Evolutionary conservation across 2,888 invertebrate species (phyloP), one percentile per base, ranked within the genome.

Genomic region (Amorpha juglandis): DNA sequence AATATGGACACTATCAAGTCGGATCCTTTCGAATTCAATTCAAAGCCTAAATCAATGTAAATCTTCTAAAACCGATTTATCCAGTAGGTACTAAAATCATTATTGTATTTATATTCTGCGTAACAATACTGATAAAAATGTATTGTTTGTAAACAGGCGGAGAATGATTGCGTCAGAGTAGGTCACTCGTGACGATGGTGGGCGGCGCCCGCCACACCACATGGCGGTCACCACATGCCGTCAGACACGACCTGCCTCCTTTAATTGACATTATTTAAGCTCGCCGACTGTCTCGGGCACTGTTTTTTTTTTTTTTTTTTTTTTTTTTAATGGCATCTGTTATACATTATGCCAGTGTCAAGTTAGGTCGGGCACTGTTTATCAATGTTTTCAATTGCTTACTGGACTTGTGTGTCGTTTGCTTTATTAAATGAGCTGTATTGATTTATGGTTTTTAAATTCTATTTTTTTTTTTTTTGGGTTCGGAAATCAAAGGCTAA

Each of bases 251-350:
- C 45, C 19, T 19, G 50, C 19, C 38, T 2, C 19, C 4, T 38
- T 42, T 58, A 58, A 58, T 58, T 58, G 58, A 58, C 58, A 58
- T 38, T 38, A 58, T 58, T 58, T 58, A 19, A 42, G 42, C 38
- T 42, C 58, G 42, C 19, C 16, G n/a, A 38, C 16, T 21, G 53
- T 58, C 38, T 58, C 38, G 11, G 38, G 19, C 38, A 9, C 12
- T 58, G 58, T 42, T 58, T 42, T n/a, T n/a, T n/a, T n/a, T n/a
- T n/a, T n/a, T n/a, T n/a, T n/a, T n/a, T n/a, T n/a, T n/a, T n/a
- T n/a, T n/a, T n/a, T n/a, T n/a, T n/a, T n/a, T n/a, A n/a, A n/a
- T n/a, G n/a, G n/a, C n/a, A n/a, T n/a, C n/a, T n/a, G n/a, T n/a
- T n/a, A n/a, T n/a, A n/a, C n/a, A n/a, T n/a, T n/a, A n/a, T n/a